Base-by-base conservation (phyloP, 2,797 vertebrate species). In the Delichon dasypus region DNA sequence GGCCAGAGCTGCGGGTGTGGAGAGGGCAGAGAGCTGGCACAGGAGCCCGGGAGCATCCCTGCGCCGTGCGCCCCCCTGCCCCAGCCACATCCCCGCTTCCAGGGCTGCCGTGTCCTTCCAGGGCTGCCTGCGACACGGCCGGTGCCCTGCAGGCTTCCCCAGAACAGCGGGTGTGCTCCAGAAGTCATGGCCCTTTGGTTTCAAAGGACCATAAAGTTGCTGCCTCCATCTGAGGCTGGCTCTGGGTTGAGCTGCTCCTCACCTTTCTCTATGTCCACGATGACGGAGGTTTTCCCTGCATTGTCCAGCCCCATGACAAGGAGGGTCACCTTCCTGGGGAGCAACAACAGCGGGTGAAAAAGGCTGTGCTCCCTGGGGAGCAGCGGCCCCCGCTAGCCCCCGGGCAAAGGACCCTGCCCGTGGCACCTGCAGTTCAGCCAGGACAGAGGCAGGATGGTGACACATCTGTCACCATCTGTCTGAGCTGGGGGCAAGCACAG, bases 221-320 rank as follows among this genome's bases (percentile, higher is more conserved):
- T 62, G 60, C 48, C 42, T 40, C n/a, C 30, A 4, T 2, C 17
- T 1, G 2, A 58, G 25, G 55, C 30, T 2, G 10, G 22, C 29
- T 8, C 12, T 2, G 7, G 19, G 6, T 5, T 5, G 10, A 7
- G 62, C 64, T 72, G 64, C 62, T 89, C 50, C 96, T 96, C 81
- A 96, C 96, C 96, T 93, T 47, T 90, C 67, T 50, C 78, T 9
- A 96, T 85, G 67, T 95, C 95, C 78, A 1, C 53, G 75, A 96
- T 38, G 61, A 96, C 0, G 0, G 96, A 95, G 42, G 92, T 96
- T 95, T 96, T 96, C 48, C 96, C 96, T 0, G 95, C 87, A 0
- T 92, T 95, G 75, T 96, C 96, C 95, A 96, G 87, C 48, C 95
- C 96, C 89, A 94, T 1, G 10, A 96, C 91, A 1, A 96, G 95